These are phyloP conservation scores for Neofelis nebulosa DNA, from an alignment of 2,113 vertebrate genomes.

Conservation along the genomic window DNA sequence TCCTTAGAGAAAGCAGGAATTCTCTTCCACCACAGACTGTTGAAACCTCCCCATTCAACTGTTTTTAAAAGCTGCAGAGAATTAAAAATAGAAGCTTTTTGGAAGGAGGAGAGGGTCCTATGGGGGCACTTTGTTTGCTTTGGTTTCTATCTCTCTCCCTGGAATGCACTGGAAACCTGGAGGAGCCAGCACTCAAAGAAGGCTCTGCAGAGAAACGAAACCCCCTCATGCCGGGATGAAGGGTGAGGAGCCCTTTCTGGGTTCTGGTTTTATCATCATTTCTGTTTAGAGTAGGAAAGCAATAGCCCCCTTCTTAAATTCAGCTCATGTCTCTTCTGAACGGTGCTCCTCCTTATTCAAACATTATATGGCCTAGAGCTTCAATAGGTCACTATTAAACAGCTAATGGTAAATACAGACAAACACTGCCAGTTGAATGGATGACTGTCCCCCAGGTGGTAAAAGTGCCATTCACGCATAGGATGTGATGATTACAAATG, in stretches of 20 bases:
- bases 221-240: slow-evolving; percentile 73
- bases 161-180: slow-evolving; percentile 83
- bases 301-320: slow-evolving; percentile 82
- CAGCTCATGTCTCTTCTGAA: slow-evolving; percentile 77
- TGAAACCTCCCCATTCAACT: slow-evolving; percentile 80
- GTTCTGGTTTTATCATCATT: slow-evolving; percentile 87
- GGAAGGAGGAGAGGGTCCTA: slow-evolving; percentile 80
- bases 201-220: slow-evolving; percentile 72
- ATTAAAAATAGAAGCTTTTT: slow-evolving; percentile 84
- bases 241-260: slow-evolving; percentile 76
- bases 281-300: slow-evolving; percentile 85
- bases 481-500: neutral
- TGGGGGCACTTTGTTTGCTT: slow-evolving; percentile 85
- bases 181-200: slow-evolving; percentile 69
- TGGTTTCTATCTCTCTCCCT: slow-evolving; percentile 83
- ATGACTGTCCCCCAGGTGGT: neutral
- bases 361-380: slow-evolving; percentile 74
- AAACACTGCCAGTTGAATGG: neutral
- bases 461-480: neutral
- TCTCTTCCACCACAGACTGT: slow-evolving; percentile 78
- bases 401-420: slow-evolving; percentile 83
- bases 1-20: slow-evolving; percentile 79
- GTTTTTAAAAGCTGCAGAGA: slow-evolving; percentile 87
- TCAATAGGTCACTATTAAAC: slow-evolving; percentile 77
- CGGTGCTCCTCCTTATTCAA: slow-evolving; percentile 76